phyloP scores from a whole-genome alignment of 2,113 vertebrate genomes.

The Microtus pennsylvanicus region DNA sequence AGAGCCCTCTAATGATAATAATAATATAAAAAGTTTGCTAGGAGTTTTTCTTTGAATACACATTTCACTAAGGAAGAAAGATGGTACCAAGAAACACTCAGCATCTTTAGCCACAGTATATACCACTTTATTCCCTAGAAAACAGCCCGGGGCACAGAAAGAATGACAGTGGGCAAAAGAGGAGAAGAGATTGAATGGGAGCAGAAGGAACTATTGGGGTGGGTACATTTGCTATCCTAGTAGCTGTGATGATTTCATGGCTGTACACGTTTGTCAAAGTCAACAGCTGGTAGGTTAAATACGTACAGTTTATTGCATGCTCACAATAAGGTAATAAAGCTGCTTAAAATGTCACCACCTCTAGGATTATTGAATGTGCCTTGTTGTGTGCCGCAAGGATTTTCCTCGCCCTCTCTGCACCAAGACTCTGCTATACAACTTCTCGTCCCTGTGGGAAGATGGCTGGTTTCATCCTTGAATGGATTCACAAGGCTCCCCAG shows the following conservation, averaged over 20 bases:
- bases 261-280: background rate
- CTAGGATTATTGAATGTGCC: background rate
- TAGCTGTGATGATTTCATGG: background rate
- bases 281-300: background rate
- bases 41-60: background rate
- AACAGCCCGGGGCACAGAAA: background rate
- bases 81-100: background rate
- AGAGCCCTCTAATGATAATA: background rate
- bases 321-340: background rate
- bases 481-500: background rate
- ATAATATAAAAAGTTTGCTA: background rate
- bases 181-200: background rate
- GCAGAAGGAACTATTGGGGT: background rate
- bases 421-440: background rate
- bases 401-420: rapidly evolving
- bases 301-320: background rate
- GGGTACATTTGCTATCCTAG: background rate
- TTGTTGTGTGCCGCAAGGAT: rapidly evolving
- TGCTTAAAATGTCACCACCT: background rate
- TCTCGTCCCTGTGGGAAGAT: background rate
- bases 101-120: no score
- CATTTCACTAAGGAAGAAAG: background rate
- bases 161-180: background rate
- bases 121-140: background rate
- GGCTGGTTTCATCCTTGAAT: background rate